phyloP scores from a whole-genome alignment of 2,797 vertebrate species.

The Acanthopagrus latus region DNA sequence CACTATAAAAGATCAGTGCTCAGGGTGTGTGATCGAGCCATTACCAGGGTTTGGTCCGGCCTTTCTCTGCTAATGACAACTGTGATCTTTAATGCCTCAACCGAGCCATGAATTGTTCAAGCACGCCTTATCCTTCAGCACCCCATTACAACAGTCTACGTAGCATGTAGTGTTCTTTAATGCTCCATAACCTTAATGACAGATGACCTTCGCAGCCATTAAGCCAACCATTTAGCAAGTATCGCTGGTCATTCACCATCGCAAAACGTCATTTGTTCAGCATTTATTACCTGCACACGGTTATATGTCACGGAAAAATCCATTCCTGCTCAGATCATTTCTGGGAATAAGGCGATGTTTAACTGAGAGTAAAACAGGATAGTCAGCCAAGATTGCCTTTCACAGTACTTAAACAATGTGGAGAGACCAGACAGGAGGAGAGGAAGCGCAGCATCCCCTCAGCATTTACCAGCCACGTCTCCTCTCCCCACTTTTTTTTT shows the following conservation, averaged over 20 bases:
- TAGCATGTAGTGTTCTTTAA: conserved; percentile 68
- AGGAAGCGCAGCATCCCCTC: conserved; percentile 37
- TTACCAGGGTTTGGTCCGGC: conserved; percentile 40
- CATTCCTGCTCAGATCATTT: conserved; percentile 55
- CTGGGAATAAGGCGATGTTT: conserved; percentile 64
- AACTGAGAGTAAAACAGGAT: conserved; percentile 62
- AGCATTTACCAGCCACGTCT: conserved; percentile 47
- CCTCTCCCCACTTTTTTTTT: conserved; percentile 18
- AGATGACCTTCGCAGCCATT: conserved; percentile 69
- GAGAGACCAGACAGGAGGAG: conserved; percentile 40
- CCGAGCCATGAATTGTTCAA: conserved; percentile 51
- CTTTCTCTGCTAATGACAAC: conserved; percentile 57
- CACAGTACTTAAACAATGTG: conserved; percentile 46
- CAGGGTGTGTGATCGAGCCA: conserved; percentile 46
- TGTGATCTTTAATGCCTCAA: conserved; percentile 57
- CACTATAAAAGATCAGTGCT: conserved; percentile 29
- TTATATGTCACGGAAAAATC: conserved; percentile 58
- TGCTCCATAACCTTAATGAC: conserved; percentile 69
- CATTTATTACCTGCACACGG: conserved; percentile 42
- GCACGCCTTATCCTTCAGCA: conserved; percentile 53
- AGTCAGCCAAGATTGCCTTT: conserved; percentile 60
- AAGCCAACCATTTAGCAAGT: conserved; percentile 63
- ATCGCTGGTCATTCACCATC: conserved; percentile 60
- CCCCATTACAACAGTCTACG: conserved; percentile 52
- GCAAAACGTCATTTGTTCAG: conserved; percentile 58